Evolutionary conservation across 1,140 invertebrate species (phyloP).

Genomic region (Kradibia gibbosae): DNA sequence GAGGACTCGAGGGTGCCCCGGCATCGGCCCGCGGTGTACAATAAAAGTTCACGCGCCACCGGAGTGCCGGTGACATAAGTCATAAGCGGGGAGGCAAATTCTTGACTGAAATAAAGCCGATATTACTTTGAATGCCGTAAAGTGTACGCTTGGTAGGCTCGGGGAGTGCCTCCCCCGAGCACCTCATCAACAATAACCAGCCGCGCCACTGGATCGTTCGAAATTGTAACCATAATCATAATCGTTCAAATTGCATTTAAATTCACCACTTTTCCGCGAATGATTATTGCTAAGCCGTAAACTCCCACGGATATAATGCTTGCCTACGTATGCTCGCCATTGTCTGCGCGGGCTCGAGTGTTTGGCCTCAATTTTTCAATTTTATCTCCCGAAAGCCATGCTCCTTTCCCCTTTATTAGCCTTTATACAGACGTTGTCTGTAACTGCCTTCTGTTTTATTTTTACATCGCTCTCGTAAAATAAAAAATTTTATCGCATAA

Average conservation of each 20-base stretch:
- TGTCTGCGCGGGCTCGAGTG: neutral
- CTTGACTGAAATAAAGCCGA: constrained; percentile 36
- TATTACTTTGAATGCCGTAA: constrained; percentile 46
- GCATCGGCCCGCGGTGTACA: neutral
- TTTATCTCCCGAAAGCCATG: neutral
- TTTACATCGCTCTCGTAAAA: neutral
- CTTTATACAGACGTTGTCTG: constrained; percentile 16
- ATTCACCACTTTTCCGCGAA: neutral
- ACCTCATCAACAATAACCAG: constrained; percentile 3
- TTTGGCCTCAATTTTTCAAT: constrained; percentile 1
- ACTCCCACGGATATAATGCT: neutral
- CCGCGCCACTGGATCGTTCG: neutral
- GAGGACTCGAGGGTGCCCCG: neutral
- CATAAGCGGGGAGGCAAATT: neutral
- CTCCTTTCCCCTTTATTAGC: neutral
- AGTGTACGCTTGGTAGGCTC: neutral
- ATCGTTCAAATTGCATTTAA: neutral
- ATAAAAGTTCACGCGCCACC: constrained; percentile 19
- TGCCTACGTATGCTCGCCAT: neutral
- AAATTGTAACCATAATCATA: constrained; percentile 13
- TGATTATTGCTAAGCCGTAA: constrained; percentile 1
- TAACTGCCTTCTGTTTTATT: constrained; percentile 1
- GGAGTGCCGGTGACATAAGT: neutral
- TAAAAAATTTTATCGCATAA: constrained; percentile 5
- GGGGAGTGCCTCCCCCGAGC: neutral